Conservation (phyloP, 2,888 invertebrate genomes). For the Dichetophora obliterata region DNA sequence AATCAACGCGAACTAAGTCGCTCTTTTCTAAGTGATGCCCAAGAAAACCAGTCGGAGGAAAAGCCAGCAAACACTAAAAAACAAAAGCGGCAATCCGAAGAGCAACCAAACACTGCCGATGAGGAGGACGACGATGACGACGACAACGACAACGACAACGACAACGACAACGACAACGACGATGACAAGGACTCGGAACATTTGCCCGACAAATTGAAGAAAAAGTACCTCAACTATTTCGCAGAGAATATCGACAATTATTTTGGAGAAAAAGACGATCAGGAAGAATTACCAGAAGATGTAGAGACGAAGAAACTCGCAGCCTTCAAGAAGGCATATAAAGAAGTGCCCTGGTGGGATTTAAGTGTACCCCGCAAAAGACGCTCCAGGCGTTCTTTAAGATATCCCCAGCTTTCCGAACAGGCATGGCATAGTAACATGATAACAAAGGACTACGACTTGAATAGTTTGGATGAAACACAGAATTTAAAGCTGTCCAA, state of each 20-base stretch:
- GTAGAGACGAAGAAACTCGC: background rate
- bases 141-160: too few relatives aligned
- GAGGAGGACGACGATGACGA: background rate
- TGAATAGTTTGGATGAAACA: slow-evolving; percentile 44
- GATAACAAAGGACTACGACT: slow-evolving; percentile 55
- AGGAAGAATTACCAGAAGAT: slow-evolving; percentile 34
- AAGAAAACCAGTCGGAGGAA: background rate
- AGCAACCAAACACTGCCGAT: background rate
- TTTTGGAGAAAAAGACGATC: slow-evolving; percentile 48
- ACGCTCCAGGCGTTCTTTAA: slow-evolving; percentile 44
- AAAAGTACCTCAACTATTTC: slow-evolving; percentile 26
- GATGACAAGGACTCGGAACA: background rate
- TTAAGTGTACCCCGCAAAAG: slow-evolving; percentile 49
- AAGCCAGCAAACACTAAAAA: slow-evolving; percentile 7
- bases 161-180: background rate
- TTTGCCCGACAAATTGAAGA: background rate
- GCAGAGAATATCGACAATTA: slow-evolving; percentile 47
- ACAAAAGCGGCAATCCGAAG: slow-evolving; percentile 5
- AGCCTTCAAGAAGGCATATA: slow-evolving; percentile 35
- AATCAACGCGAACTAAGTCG: slow-evolving; percentile 57
- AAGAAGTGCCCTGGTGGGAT: slow-evolving; percentile 61
- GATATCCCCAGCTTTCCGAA: slow-evolving; percentile 32
- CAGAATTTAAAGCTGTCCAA: background rate
- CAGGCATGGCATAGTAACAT: slow-evolving; percentile 54
- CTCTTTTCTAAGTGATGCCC: slow-evolving; percentile 49